Evolutionary conservation across 2,888 invertebrate species (phyloP).

Genomic region (Phalera bucephala): DNA sequence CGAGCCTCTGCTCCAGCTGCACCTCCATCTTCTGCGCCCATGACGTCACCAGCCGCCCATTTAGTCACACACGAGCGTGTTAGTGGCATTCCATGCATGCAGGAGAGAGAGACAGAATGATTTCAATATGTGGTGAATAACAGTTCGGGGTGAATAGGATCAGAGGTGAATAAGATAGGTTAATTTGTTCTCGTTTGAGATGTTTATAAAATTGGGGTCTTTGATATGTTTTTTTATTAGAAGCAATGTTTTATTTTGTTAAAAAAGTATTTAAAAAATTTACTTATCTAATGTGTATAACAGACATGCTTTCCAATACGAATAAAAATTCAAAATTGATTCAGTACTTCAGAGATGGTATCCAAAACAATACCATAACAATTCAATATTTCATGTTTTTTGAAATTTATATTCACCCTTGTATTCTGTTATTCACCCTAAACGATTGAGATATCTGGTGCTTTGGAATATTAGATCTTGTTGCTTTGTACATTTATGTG

Average conservation of each 20-base stretch:
- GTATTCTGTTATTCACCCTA: slow-evolving; percentile 17
- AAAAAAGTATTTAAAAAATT: too few species aligned
- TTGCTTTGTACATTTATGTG: slow-evolving; percentile 14
- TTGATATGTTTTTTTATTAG: too few species aligned
- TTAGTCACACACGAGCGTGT: slow-evolving; percentile 68
- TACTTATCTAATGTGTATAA: too few species aligned
- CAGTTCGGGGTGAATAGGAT: slow-evolving; percentile 14
- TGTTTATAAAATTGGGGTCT: too few species aligned
- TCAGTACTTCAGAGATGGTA: too few species aligned
- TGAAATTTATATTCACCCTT: slow-evolving; percentile 7
- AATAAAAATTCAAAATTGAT: too few species aligned
- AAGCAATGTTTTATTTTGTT: too few species aligned
- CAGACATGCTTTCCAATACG: too few species aligned
- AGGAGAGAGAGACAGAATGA: slow-evolving; percentile 55
- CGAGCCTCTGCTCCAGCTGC: slow-evolving; percentile 42
- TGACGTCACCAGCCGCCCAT: slow-evolving; percentile 33
- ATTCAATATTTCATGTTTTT: too few species aligned
- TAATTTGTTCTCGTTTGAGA: too few species aligned
- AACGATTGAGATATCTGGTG: slow-evolving; percentile 20
- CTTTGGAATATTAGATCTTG: slow-evolving; percentile 25
- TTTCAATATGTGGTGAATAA: slow-evolving; percentile 29
- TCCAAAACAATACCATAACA: too few species aligned
- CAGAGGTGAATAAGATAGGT: not conserved
- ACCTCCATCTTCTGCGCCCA: slow-evolving; percentile 44
- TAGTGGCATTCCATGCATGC: slow-evolving; percentile 77